Evolutionary conservation across 92 coral and sea anemone species (phyloP).

Genomic region (Porites divaricata): DNA sequence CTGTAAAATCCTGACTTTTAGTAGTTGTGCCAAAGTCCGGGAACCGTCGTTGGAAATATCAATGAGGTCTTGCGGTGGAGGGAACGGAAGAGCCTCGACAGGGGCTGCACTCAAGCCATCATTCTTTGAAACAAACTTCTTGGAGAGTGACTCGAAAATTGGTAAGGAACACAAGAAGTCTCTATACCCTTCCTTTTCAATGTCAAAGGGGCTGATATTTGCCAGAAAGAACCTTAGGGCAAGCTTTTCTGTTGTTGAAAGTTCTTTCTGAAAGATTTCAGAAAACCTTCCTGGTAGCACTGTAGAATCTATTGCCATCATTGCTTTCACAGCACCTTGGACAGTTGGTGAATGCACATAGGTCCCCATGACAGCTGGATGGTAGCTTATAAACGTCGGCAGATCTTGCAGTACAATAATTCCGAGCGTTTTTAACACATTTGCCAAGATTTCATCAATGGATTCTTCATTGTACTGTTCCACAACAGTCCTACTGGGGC

Average conservation of each 20-base stretch:
- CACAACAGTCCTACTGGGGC: conserved; percentile 48
- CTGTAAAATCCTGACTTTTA: conserved; percentile 46
- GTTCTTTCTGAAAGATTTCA: neutral
- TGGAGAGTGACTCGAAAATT: conserved; percentile 54
- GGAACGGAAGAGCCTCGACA: conserved; percentile 45
- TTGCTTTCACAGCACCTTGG: conserved; percentile 58
- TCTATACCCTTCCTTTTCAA: neutral
- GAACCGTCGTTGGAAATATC: conserved; percentile 48
- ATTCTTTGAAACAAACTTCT: conserved; percentile 10
- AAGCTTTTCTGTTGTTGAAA: conserved; percentile 27
- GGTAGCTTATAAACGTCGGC: conserved; percentile 50
- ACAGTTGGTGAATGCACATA: conserved; percentile 61
- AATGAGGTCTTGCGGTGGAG: conserved; percentile 35
- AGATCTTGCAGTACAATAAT: conserved; percentile 46
- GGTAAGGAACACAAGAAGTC: conserved; percentile 31
- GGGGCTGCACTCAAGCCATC: conserved; percentile 40
- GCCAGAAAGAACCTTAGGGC: conserved; percentile 56
- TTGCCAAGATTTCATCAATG: conserved; percentile 23
- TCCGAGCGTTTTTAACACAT: conserved; percentile 50
- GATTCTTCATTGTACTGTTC: conserved; percentile 4
- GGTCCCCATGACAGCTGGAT: conserved; percentile 52
- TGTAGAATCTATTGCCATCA: neutral
- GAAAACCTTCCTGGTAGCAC: neutral
- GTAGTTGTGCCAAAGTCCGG: conserved; percentile 44
- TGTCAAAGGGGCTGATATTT: neutral